Conservation (phyloP, 2,113 vertebrate species). For the Damaliscus lunatus region DNA sequence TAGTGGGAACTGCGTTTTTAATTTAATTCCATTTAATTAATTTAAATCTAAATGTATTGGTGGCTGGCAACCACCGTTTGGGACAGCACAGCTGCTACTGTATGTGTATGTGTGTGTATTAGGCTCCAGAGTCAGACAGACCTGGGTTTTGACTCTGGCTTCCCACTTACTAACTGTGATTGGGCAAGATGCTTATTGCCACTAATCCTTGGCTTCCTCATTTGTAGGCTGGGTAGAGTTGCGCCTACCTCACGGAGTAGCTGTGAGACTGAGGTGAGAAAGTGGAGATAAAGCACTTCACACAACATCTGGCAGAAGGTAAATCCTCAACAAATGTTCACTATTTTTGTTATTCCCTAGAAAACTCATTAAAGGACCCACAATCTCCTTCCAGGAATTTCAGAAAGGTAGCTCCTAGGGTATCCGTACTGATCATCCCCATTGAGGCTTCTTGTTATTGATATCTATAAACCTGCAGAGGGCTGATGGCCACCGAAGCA, state of each 20-base stretch:
- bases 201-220: accelerated
- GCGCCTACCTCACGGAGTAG: background rate
- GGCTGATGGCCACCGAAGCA: background rate
- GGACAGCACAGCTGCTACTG: accelerated
- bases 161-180: background rate
- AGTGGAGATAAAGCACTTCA: background rate
- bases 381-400: background rate
- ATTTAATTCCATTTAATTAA: background rate
- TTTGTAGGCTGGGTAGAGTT: background rate
- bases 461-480: background rate
- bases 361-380: background rate
- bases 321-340: background rate
- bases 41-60: background rate
- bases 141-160: background rate
- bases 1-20: background rate
- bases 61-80: background rate
- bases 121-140: background rate
- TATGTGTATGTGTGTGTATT: background rate
- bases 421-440: background rate
- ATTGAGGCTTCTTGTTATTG: background rate
- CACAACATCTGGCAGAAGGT: background rate
- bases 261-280: background rate
- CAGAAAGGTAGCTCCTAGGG: background rate
- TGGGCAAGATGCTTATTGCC: too few relatives aligned
- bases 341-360: background rate